Evolutionary conservation across 2,113 vertebrate genomes (phyloP), one percentile per base, ranked within the genome.

Genomic region (Strix uralensis): DNA sequence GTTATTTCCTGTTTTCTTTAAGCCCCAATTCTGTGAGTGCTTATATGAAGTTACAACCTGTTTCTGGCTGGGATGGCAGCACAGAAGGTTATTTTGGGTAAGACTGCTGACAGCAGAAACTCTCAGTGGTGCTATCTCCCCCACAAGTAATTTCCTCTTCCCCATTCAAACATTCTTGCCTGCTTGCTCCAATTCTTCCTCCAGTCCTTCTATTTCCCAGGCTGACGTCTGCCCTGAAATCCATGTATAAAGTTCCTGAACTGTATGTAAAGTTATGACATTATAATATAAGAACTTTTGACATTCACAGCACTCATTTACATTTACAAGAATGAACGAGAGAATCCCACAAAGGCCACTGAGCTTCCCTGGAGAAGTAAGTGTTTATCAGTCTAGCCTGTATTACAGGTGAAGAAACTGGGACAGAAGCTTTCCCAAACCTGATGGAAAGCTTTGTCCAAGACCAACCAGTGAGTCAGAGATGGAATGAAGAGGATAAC

Each of bases 71-170:
- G 29, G 54, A 57, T 79, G 57, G 52, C 61, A 92, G 61, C 54
- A 63, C 32, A 86, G 63, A 77, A 90, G 20, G 83, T 74, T 97
- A 91, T 92, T 96, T 89, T 91, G 57, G 70, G 81, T 81, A 84
- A 87, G 77, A 67, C 52, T 79, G 57, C 46, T 89, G 78, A 84
- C 44, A 95, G 74, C 58, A 93, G 78, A 96, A 90, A 59, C n/a
- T 89, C 88, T 91, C 66, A 79, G 49, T 36, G 32, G 62, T 85
- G 36, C 32, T 87, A 12, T 69, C 46, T 97, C 49, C 47, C 36
- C 51, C 51, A 89, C 65, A 84, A 47, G 44, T 75, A 79, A 88
- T 91, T 94, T 89, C 38, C 46, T 80, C 90, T 95, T 90, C 32
- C 81, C 75, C 26, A 62, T 77, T 77, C 82, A 93, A 78, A 20